phyloP scores from a whole-genome alignment of 2,113 vertebrate species.

The Malurus elegans region DNA sequence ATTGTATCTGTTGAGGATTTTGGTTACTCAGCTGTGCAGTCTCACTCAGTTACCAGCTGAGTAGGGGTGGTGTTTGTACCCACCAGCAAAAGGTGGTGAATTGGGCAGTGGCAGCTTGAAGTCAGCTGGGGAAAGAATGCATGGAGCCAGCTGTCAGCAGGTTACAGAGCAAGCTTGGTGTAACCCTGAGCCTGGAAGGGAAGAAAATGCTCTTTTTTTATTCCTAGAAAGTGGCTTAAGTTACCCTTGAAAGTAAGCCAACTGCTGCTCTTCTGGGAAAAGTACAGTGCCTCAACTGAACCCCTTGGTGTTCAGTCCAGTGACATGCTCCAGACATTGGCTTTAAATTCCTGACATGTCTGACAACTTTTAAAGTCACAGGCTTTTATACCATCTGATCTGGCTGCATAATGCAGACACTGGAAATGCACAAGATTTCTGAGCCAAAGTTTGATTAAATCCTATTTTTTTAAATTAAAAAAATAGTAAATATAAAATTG shows the following conservation, averaged over 20 bases:
- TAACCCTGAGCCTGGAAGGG: background rate
- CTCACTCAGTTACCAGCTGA: background rate
- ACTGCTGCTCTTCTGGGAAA: background rate
- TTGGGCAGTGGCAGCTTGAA: background rate
- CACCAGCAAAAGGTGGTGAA: background rate
- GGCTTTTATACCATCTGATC: background rate
- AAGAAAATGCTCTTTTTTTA: background rate
- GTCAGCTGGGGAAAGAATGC: background rate
- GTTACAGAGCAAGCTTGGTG: background rate
- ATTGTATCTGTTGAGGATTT: background rate
- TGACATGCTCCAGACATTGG: background rate
- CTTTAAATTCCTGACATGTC: constrained; percentile 8
- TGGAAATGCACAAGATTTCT: background rate
- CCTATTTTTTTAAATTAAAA: background rate
- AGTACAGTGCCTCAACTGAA: background rate
- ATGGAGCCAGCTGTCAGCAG: background rate
- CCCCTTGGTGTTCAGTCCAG: background rate
- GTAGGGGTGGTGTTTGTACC: background rate
- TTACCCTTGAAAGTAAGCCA: constrained; percentile 17
- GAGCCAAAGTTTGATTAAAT: background rate
- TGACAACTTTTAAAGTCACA: background rate
- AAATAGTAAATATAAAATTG: background rate
- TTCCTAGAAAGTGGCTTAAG: background rate
- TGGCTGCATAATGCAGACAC: background rate
- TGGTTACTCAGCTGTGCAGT: background rate